A percentile compares a stretch with the other conserved stretches of the same genome.
Evolutionary conservation across 2,113 vertebrate genomes (phyloP).

Genomic region (Gasterosteus aculeatus): DNA sequence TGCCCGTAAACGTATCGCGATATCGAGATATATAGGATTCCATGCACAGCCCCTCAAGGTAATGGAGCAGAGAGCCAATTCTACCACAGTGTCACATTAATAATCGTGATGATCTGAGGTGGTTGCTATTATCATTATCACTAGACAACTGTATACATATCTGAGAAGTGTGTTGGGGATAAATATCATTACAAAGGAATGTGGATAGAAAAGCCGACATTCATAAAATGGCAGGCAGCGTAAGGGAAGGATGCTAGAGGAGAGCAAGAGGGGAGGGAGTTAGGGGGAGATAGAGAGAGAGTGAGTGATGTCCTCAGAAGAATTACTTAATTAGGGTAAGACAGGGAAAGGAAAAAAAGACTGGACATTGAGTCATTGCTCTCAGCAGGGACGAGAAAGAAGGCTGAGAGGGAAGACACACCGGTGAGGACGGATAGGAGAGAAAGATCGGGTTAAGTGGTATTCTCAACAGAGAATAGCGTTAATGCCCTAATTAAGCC

Average conservation of each 20-base stretch:
- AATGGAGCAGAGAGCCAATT: constrained; percentile 79
- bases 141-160: constrained; percentile 53
- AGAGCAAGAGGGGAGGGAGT: not conserved
- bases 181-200: constrained; percentile 16
- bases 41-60: constrained; percentile 54
- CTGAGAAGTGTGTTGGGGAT: constrained; percentile 42
- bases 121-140: constrained; percentile 59
- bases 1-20: constrained; percentile 52
- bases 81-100: constrained; percentile 58
- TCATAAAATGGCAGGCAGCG: constrained; percentile 1
- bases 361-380: constrained; percentile 20
- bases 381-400: constrained; percentile 25
- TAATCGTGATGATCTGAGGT: constrained; percentile 75
- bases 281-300: not conserved
- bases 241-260: not conserved
- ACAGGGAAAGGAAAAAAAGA: constrained; percentile 19
- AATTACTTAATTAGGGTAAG: constrained; percentile 36
- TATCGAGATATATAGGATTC: constrained; percentile 42
- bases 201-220: constrained; percentile 5
- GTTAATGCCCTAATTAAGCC: constrained; percentile 26
- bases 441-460: constrained; percentile 33
- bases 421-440: not conserved
- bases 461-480: constrained; percentile 26
- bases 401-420: not conserved
- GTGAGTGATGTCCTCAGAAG: not conserved